These are phyloP conservation scores for Podarcis cretensis DNA, from an alignment of 2,113 vertebrate genomes.

Conservation along the genomic window DNA sequence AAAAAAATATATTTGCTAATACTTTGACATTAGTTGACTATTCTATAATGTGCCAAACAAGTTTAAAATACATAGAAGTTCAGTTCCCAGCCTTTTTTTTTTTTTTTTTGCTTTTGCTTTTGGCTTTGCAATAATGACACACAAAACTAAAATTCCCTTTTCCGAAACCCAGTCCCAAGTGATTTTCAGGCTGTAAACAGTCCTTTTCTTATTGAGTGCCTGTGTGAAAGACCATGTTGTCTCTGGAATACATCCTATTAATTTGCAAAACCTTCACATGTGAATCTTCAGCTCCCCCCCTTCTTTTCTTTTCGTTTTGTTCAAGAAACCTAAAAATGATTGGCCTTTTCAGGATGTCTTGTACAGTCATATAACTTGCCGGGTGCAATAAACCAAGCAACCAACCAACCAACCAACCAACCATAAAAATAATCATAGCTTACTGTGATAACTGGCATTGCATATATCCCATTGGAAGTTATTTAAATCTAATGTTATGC, in stretches of 20 bases:
- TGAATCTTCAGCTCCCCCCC: conserved; percentile 60
- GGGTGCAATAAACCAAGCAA: conserved; percentile 46
- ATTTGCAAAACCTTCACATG: conserved; percentile 69
- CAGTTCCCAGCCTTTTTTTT: conserved; percentile 75
- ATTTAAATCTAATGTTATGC: conserved; percentile 42
- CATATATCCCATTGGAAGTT: conserved; percentile 51
- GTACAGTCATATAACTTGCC: conserved; percentile 43
- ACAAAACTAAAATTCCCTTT: conserved; percentile 73
- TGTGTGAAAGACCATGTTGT: conserved; percentile 67
- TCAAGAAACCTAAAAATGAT: conserved; percentile 59
- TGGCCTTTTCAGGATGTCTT: conserved; percentile 47
- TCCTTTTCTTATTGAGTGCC: conserved; percentile 72
- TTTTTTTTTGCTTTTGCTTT: background rate
- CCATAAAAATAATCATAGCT: conserved; percentile 28
- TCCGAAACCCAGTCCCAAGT: conserved; percentile 69
- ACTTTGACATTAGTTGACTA: conserved; percentile 73
- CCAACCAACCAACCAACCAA: background rate
- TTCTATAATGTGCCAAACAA: conserved; percentile 73
- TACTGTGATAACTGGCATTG: conserved; percentile 57
- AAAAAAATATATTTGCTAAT: conserved; percentile 79
- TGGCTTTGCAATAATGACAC: conserved; percentile 73
- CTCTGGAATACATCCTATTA: conserved; percentile 74
- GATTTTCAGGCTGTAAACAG: conserved; percentile 75
- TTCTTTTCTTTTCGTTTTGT: background rate
- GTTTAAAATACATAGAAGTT: conserved; percentile 63